A percentile compares a stretch with the other conserved stretches of the same genome.
Evolutionary conservation across 53 echinoderm and acorn worm species (phyloP).

Genomic region (Arbacia lixula): DNA sequence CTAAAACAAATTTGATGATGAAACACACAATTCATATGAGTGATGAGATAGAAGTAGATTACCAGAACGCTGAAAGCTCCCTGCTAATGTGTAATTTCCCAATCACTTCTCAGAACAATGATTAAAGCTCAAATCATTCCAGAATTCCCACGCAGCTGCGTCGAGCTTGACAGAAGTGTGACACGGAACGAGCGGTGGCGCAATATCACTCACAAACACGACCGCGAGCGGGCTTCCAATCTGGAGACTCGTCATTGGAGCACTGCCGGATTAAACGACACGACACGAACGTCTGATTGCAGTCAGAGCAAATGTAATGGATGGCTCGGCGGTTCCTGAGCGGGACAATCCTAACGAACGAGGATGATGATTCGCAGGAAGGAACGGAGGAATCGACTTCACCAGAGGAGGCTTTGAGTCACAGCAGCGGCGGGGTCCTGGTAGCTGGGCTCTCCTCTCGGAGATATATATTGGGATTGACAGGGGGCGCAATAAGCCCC

Average conservation of each 20-base stretch:
- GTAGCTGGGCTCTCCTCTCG: not conserved
- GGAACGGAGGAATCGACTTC: conserved; percentile 7
- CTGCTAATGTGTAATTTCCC: conserved; percentile 25
- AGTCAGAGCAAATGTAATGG: no score
- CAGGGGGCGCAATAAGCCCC: conserved; percentile 38
- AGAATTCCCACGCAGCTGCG: conserved; percentile 3
- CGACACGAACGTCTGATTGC: no score
- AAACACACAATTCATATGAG: no score
- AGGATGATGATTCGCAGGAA: conserved; percentile 21
- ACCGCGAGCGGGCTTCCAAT: no score
- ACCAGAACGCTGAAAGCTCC: no score
- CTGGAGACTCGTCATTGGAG: no score
- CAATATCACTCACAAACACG: conserved; percentile 19
- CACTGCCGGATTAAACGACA: no score
- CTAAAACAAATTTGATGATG: no score
- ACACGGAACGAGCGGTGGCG: conserved; percentile 11
- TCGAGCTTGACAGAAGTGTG: not conserved
- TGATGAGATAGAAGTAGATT: no score
- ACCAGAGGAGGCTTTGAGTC: conserved; percentile 18
- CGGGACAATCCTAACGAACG: conserved; percentile 17
- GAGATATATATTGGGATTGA: not conserved
- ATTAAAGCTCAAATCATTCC: not conserved
- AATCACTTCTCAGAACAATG: not conserved
- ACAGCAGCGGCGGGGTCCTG: conserved; percentile 11
- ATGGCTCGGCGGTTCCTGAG: not conserved